phyloP scores from a whole-genome alignment of 2,888 invertebrate genomes.

The Enoplolaimus lenunculus region DNA sequence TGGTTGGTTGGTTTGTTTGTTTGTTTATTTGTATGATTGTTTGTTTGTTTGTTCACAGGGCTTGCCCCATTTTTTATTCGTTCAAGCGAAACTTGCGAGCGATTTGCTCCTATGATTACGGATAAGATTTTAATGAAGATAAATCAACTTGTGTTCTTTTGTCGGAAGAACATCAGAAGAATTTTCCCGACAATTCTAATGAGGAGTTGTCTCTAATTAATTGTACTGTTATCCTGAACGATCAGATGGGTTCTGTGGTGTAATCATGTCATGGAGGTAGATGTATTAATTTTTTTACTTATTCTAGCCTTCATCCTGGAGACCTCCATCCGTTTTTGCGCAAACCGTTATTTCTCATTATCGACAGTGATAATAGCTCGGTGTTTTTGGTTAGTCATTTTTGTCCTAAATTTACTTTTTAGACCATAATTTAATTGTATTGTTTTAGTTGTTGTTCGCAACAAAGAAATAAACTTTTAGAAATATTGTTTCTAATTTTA shows the following conservation, averaged over 20 bases:
- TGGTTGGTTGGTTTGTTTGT: too few relatives aligned
- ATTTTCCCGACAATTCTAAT: neutral
- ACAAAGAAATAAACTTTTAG: too few relatives aligned
- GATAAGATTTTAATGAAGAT: too few relatives aligned
- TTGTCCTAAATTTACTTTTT: too few relatives aligned
- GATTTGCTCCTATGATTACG: too few relatives aligned
- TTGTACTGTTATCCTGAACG: conserved; percentile 38
- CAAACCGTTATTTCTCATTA: conserved; percentile 75
- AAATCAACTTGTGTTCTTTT: neutral
- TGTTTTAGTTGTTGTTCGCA: too few relatives aligned
- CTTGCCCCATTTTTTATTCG: too few relatives aligned
- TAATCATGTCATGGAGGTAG: neutral
- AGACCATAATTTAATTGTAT: too few relatives aligned
- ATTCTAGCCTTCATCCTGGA: conserved; percentile 61
- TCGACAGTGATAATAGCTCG: conserved; percentile 87
- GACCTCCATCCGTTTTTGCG: conserved; percentile 82
- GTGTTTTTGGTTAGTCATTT: conserved; percentile 51
- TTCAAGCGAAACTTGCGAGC: too few relatives aligned
- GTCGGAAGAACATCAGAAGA: neutral
- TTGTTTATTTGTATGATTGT: too few relatives aligned
- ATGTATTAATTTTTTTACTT: conserved; percentile 15
- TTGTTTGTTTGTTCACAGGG: too few relatives aligned
- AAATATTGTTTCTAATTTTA: too few relatives aligned
- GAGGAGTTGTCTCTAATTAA: conserved; percentile 49
- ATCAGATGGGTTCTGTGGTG: conserved; percentile 42